phyloP scores from a whole-genome alignment of 2,113 vertebrate genomes.

The Strigops habroptila region DNA sequence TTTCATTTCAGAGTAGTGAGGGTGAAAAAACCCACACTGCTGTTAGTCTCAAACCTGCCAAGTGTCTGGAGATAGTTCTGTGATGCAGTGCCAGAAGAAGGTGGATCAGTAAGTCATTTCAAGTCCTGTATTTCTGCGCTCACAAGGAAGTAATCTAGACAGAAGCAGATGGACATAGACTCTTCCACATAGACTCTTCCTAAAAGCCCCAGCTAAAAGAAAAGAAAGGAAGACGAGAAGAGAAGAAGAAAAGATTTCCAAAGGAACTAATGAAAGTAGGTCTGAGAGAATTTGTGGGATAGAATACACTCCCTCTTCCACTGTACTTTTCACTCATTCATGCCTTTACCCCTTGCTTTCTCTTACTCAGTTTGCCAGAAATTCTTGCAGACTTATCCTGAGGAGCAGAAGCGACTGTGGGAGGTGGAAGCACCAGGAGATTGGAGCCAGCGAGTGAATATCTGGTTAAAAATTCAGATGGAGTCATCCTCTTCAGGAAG shows the following conservation, averaged over 20 bases:
- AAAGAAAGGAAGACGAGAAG: neutral
- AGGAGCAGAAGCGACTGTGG: conserved; percentile 80
- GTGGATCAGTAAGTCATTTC: neutral
- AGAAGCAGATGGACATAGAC: neutral
- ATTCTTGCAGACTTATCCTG: conserved; percentile 75
- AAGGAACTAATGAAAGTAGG: neutral
- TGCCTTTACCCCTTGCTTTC: conserved; percentile 1
- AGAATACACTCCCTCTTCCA: neutral
- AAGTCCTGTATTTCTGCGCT: neutral
- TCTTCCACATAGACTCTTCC: neutral
- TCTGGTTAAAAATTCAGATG: conserved; percentile 87
- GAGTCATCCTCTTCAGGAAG: conserved; percentile 48
- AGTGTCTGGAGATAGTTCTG: neutral
- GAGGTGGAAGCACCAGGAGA: conserved; percentile 87
- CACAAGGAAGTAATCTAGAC: neutral
- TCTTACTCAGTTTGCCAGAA: conserved; percentile 79
- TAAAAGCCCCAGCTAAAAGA: neutral
- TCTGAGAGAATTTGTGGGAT: neutral
- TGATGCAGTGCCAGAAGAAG: neutral
- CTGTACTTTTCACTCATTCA: neutral
- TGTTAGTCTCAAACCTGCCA: neutral
- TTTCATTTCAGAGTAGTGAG: neutral
- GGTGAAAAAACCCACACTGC: neutral
- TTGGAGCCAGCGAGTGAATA: conserved; percentile 84
- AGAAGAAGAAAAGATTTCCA: neutral